A percentile compares a stretch with the other conserved stretches of the same genome.
phyloP scores from a whole-genome alignment of 2,888 invertebrate genomes.

The Cantharis rufa region DNA sequence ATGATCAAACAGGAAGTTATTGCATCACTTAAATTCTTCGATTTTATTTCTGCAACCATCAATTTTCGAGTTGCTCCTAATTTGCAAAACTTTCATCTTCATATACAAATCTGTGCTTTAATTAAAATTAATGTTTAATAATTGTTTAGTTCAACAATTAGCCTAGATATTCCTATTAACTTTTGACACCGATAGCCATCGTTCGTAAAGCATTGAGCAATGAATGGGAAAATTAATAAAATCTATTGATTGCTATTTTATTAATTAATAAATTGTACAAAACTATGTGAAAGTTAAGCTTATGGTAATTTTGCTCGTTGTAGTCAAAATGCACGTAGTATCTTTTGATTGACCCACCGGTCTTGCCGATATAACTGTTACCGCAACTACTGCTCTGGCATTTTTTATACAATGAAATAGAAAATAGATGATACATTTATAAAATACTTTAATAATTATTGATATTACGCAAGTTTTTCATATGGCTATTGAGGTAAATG shows the following conservation, averaged over 20 bases:
- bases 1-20: neutral
- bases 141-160: constrained; percentile 6
- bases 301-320: neutral
- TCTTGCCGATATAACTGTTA: neutral
- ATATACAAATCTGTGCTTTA: neutral
- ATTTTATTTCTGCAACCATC: neutral
- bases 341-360: neutral
- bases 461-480: neutral
- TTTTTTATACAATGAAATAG: neutral
- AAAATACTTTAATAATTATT: neutral
- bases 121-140: neutral
- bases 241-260: neutral
- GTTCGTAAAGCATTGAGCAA: neutral
- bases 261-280: neutral
- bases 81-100: neutral
- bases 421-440: neutral
- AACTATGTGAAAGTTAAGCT: neutral
- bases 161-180: constrained; percentile 8
- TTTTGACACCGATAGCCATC: constrained; percentile 9
- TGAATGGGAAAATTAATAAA: neutral
- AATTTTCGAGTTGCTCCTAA: neutral
- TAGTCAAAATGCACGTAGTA: neutral
- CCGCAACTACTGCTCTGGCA: neutral
- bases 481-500: neutral
- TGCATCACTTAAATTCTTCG: neutral